Evolutionary conservation across 2,113 vertebrate genomes (phyloP).

Genomic region (Gymnocephalus cernua): DNA sequence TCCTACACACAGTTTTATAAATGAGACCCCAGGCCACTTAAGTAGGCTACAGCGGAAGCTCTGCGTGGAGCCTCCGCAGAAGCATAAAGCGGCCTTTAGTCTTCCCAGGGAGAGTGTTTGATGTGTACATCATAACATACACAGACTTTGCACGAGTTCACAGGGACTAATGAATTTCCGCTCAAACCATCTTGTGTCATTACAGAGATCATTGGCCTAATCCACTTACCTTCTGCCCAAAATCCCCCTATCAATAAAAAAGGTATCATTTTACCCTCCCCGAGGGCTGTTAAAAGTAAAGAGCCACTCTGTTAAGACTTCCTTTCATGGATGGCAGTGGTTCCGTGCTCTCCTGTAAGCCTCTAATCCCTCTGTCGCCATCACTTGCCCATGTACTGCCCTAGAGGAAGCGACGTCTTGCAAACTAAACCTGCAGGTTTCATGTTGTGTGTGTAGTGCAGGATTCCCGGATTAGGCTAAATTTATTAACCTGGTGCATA

Average conservation of each 20-base stretch:
- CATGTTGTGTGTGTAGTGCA: constrained; percentile 60
- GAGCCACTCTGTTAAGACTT: constrained; percentile 76
- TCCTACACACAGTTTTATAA: no score
- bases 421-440: constrained; percentile 74
- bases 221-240: constrained; percentile 73
- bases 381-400: constrained; percentile 70
- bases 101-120: constrained; percentile 34
- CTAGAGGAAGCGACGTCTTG: constrained; percentile 74
- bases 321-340: constrained; percentile 75
- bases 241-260: constrained; percentile 76
- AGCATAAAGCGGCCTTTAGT: no score
- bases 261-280: constrained; percentile 77
- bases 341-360: constrained; percentile 75
- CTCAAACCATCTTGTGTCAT: constrained; percentile 53
- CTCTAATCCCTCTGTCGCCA: constrained; percentile 83
- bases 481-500: constrained; percentile 59
- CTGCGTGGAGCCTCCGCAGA: no score
- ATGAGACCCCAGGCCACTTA: no score
- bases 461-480: constrained; percentile 61
- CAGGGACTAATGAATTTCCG: constrained; percentile 62
- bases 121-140: constrained; percentile 50
- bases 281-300: constrained; percentile 70
- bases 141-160: constrained; percentile 45
- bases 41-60: no score
- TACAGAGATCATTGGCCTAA: constrained; percentile 63